Conservation (phyloP, 1,140 invertebrate species). For the Mamestra configurata region DNA sequence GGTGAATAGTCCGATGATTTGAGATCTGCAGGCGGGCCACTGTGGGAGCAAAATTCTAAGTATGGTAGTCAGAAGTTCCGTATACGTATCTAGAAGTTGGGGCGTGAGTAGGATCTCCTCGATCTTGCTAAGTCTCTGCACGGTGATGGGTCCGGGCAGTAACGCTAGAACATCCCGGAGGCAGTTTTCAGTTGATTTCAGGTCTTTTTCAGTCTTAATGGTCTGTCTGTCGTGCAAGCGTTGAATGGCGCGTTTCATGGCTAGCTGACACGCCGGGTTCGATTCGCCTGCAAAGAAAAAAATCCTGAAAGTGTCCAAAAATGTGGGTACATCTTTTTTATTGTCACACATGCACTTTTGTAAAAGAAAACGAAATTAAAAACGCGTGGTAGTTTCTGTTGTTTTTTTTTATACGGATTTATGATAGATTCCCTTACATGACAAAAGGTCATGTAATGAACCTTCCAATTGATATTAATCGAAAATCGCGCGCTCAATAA, state of each 20-base stretch:
- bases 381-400: neutral
- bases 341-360: slow-evolving; percentile 40
- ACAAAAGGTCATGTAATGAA: neutral
- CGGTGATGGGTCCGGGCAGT: slow-evolving; percentile 90
- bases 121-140: slow-evolving; percentile 87
- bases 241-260: slow-evolving; percentile 68
- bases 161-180: slow-evolving; percentile 65
- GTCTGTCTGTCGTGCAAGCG: slow-evolving; percentile 54
- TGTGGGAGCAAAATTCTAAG: slow-evolving; percentile 60
- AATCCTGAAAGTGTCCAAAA: slow-evolving; percentile 84
- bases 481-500: neutral
- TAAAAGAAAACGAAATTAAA: neutral
- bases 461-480: neutral
- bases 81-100: slow-evolving; percentile 59
- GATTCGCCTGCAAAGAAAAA: slow-evolving; percentile 73
- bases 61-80: slow-evolving; percentile 55
- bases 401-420: neutral
- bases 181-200: slow-evolving; percentile 51
- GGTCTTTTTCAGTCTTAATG: neutral
- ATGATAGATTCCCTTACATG: neutral
- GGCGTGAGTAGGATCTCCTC: slow-evolving; percentile 62
- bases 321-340: slow-evolving; percentile 59
- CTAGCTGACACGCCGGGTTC: slow-evolving; percentile 32
- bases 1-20: slow-evolving; percentile 84
- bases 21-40: slow-evolving; percentile 74